Percentiles rank a stretch among this genome's conserved stretches.
These are phyloP conservation scores for Eupithecia subfuscata DNA, from an alignment of 2,888 invertebrate species.

Conservation along the genomic window DNA sequence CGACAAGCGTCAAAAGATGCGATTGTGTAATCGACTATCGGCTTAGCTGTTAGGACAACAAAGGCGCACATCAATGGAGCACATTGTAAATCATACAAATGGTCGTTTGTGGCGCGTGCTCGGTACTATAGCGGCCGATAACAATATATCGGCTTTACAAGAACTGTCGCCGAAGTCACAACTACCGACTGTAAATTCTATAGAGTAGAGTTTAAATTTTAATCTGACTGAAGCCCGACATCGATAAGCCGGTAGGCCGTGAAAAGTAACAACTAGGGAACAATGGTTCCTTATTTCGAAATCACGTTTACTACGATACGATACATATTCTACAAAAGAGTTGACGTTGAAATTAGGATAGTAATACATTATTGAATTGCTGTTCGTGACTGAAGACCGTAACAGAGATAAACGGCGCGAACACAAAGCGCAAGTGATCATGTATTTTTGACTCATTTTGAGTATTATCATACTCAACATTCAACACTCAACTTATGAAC, in stretches of 20 bases:
- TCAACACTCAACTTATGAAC: too few relatives aligned
- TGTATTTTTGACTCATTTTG: neutral
- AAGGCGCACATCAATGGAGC: constrained; percentile 69
- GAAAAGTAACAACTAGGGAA: constrained; percentile 39
- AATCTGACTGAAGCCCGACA: neutral
- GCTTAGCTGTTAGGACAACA: constrained; percentile 70
- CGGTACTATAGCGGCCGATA: constrained; percentile 62
- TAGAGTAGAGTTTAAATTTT: constrained; percentile 49
- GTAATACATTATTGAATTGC: constrained; percentile 42
- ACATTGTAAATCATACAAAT: constrained; percentile 77
- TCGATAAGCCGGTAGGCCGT: neutral
- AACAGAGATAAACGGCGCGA: constrained; percentile 42
- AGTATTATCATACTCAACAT: too few relatives aligned
- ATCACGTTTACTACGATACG: constrained; percentile 55
- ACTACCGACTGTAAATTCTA: constrained; percentile 50
- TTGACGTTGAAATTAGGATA: constrained; percentile 40
- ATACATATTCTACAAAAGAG: constrained; percentile 50
- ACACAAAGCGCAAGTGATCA: constrained; percentile 8
- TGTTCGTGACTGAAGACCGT: constrained; percentile 48
- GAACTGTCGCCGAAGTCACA: constrained; percentile 45
- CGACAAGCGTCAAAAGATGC: constrained; percentile 67
- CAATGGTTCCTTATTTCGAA: constrained; percentile 64
- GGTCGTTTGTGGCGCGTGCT: constrained; percentile 78
- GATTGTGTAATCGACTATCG: constrained; percentile 66
- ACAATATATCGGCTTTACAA: constrained; percentile 52